phyloP scores from a whole-genome alignment of 2,113 vertebrate species.

The Trogon melanurus region DNA sequence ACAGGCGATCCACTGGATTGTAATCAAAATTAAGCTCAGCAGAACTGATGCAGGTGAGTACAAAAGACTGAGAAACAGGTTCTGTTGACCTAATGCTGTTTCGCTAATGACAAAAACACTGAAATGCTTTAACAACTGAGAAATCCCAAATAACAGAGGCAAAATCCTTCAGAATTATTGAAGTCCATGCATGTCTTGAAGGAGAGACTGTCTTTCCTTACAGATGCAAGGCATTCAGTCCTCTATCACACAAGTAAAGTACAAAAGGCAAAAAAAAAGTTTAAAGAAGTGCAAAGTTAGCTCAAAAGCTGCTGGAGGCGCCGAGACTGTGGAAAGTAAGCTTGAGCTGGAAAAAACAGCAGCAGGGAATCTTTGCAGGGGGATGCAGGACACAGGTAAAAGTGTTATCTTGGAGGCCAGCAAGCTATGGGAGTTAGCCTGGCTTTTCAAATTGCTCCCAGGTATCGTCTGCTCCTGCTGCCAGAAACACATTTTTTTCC shows the following conservation, averaged over 20 bases:
- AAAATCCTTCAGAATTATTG: not conserved
- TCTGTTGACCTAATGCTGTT: not conserved
- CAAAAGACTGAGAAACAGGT: not conserved
- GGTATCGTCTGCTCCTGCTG: not conserved
- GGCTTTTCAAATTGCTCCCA: not conserved
- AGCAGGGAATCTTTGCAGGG: not conserved
- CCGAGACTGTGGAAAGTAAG: not conserved
- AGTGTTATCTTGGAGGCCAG: not conserved
- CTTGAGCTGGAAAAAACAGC: not conserved
- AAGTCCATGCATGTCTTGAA: not conserved
- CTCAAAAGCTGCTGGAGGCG: slow-evolving; percentile 31
- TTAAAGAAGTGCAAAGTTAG: slow-evolving; percentile 16
- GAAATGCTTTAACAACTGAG: slow-evolving; percentile 1
- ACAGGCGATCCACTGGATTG: not conserved
- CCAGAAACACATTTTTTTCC: not conserved
- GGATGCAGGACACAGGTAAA: not conserved
- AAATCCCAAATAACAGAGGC: slow-evolving; percentile 22
- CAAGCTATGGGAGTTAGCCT: not conserved
- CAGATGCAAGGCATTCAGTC: not conserved
- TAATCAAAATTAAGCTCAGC: slow-evolving; percentile 33
- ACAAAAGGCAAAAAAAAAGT: not conserved
- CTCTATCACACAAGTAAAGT: not conserved
- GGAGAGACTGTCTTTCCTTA: not conserved
- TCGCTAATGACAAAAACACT: not conserved
- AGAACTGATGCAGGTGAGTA: not conserved